Conservation (phyloP, 92 coral and sea anemone genomes). For the Zoanthus solanderi region DNA sequence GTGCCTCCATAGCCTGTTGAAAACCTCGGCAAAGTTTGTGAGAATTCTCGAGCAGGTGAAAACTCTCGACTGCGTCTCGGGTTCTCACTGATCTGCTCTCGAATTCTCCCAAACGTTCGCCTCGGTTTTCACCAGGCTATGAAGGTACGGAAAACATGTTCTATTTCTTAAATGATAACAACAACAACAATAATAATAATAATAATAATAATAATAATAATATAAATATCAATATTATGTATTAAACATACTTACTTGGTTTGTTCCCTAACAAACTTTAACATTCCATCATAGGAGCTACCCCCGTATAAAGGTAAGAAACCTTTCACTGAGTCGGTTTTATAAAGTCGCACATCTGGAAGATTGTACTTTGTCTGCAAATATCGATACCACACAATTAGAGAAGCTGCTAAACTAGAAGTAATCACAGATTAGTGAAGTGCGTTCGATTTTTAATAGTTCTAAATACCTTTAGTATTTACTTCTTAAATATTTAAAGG, state of each 20-base stretch:
- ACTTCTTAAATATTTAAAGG: background rate
- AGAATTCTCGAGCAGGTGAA: too few relatives aligned
- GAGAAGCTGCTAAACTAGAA: too few relatives aligned
- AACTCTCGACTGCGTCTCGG: too few relatives aligned
- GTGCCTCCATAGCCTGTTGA: too few relatives aligned
- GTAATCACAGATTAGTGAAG: too few relatives aligned
- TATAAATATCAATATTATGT: background rate
- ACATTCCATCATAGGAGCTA: slow-evolving; percentile 50
- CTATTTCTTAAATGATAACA: too few relatives aligned
- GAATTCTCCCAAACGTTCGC: too few relatives aligned
- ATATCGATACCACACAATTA: background rate
- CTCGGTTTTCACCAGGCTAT: too few relatives aligned
- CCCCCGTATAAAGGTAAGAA: slow-evolving; percentile 38
- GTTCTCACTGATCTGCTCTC: too few relatives aligned
- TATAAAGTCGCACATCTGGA: slow-evolving; percentile 21
- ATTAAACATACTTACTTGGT: slow-evolving; percentile 61
- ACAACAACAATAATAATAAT: background rate
- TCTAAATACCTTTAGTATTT: background rate
- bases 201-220: too few relatives aligned
- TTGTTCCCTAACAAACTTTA: slow-evolving; percentile 58
- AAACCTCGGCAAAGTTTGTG: too few relatives aligned
- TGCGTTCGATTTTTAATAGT: background rate
- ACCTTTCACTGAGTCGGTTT: background rate
- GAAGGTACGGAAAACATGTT: too few relatives aligned
- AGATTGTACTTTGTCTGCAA: slow-evolving; percentile 15